Evolutionary conservation across 2,113 vertebrate genomes (phyloP).

Genomic region (Centropristis striata): DNA sequence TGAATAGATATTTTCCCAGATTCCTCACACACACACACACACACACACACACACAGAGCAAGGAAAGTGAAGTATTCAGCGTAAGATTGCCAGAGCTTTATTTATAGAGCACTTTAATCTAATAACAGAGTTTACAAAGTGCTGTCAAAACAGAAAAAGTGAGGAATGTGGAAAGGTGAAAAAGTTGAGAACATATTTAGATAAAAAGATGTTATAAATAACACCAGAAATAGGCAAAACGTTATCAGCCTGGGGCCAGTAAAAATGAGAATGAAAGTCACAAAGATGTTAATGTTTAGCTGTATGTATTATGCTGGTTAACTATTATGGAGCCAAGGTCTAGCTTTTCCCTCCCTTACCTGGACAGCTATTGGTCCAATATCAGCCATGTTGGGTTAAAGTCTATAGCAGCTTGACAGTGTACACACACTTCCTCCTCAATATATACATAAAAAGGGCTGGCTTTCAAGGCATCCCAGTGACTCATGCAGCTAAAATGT

Average conservation of each 20-base stretch:
- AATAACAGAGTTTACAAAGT: slow-evolving; percentile 39
- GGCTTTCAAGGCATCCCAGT: background rate
- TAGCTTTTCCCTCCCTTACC: slow-evolving; percentile 18
- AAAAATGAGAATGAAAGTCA: background rate
- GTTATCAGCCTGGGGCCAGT: background rate
- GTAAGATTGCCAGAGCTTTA: slow-evolving; percentile 27
- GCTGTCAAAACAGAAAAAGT: slow-evolving; percentile 1
- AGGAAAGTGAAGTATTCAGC: slow-evolving; percentile 3
- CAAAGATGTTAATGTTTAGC: slow-evolving; percentile 74
- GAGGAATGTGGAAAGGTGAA: background rate
- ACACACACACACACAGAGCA: background rate
- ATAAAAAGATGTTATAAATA: slow-evolving; percentile 43
- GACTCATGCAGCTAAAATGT: slow-evolving; percentile 10
- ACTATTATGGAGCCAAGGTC: slow-evolving; percentile 62
- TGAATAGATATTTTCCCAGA: slow-evolving; percentile 53
- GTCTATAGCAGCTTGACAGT: background rate
- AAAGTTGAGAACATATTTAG: slow-evolving; percentile 1
- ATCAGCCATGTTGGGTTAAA: slow-evolving; percentile 35
- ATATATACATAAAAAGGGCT: background rate
- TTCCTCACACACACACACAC: slow-evolving; percentile 23
- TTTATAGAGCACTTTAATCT: slow-evolving; percentile 61
- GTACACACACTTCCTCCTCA: background rate
- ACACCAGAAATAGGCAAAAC: slow-evolving; percentile 4
- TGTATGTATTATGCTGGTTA: slow-evolving; percentile 58
- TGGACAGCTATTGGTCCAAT: background rate